A percentile compares a stretch with the other conserved stretches of the same genome.
phyloP scores from a whole-genome alignment of 2,888 invertebrate species.

The Neocrepidodera transversa region DNA sequence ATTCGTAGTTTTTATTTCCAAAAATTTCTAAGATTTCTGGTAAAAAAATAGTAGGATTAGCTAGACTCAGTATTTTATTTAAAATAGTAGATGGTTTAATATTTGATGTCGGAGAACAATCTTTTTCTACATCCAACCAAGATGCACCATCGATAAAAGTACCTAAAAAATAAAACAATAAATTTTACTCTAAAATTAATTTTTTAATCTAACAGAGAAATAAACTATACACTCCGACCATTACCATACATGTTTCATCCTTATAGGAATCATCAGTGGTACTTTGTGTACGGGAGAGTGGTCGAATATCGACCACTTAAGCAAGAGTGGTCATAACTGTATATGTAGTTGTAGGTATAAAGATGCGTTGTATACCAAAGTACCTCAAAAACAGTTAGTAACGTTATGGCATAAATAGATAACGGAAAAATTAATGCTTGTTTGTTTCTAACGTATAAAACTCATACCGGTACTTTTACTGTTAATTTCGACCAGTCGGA shows the following conservation, averaged over 20 bases:
- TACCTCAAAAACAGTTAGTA: not conserved
- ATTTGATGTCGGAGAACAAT: slow-evolving; percentile 27
- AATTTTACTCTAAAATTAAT: too few species aligned
- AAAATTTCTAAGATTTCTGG: slow-evolving; percentile 8
- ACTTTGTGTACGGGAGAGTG: too few species aligned
- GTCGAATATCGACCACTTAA: not conserved
- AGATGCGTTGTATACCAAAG: too few species aligned
- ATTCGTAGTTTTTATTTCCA: not conserved
- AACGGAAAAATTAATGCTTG: not conserved
- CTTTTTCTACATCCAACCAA: slow-evolving; percentile 60
- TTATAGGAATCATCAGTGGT: too few species aligned
- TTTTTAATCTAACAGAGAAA: too few species aligned
- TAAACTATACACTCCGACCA: too few species aligned
- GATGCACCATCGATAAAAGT: slow-evolving; percentile 65
- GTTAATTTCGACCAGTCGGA: too few species aligned
- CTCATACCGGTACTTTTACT: not conserved
- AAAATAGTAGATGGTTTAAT: slow-evolving; percentile 26
- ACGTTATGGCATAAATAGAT: not conserved
- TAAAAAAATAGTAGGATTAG: slow-evolving; percentile 7
- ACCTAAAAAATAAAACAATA: slow-evolving; percentile 20
- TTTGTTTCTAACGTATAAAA: not conserved
- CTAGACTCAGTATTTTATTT: slow-evolving; percentile 19
- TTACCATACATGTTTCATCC: too few species aligned
- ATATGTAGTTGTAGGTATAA: too few species aligned
- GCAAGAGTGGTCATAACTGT: not conserved